Evolutionary conservation across 23 tunicate species (phyloP).

Genomic region (Styela clava): DNA sequence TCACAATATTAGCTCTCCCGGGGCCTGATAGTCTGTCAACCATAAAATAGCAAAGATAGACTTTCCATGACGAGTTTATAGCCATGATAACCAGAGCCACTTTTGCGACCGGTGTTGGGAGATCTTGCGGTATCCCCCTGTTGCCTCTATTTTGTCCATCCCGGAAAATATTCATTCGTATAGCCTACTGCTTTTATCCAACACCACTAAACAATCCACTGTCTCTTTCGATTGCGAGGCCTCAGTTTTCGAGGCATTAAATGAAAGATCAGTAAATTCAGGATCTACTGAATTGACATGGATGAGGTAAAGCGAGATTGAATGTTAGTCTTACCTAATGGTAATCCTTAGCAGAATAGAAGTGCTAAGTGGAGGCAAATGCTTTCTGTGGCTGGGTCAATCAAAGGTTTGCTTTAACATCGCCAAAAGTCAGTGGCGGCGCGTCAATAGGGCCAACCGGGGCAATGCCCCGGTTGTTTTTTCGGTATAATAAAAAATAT

Average conservation of each 20-base stretch:
- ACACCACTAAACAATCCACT: neutral
- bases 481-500: too few relatives aligned
- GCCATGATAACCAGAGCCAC: conserved; percentile 7
- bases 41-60: conserved; percentile 6
- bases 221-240: too few relatives aligned
- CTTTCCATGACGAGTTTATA: neutral
- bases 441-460: too few relatives aligned
- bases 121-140: neutral
- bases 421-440: too few relatives aligned
- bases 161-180: neutral
- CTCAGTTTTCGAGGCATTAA: too few relatives aligned
- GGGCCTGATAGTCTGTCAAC: neutral
- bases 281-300: conserved; percentile 2
- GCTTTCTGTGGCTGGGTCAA: too few relatives aligned
- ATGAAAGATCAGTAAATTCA: too few relatives aligned
- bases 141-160: conserved; percentile 14
- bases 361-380: too few relatives aligned
- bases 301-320: conserved; percentile 33
- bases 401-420: too few relatives aligned
- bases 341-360: too few relatives aligned
- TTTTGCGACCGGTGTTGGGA: neutral
- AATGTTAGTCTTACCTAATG: too few relatives aligned
- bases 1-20: conserved; percentile 1
- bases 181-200: neutral
- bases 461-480: too few relatives aligned